phyloP scores from a whole-genome alignment of 37 sponge, comb jelly and placozoan species.

The Oopsacas minuta region DNA sequence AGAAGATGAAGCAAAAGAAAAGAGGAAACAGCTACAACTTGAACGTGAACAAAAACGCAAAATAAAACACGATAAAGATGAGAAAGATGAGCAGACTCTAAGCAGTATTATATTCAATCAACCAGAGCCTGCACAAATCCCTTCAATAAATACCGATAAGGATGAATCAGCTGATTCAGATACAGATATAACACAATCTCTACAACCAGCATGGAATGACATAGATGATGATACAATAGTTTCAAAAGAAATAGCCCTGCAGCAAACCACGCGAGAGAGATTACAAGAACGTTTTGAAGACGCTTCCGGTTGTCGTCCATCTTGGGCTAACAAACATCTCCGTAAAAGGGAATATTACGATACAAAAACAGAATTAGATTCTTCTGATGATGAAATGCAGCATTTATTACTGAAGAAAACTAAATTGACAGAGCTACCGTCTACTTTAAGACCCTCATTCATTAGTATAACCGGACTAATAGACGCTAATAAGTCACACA shows the following conservation, averaged over 20 bases:
- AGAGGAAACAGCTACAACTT: not conserved
- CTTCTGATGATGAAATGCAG: not conserved
- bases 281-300: constrained; percentile 3
- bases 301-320: not conserved
- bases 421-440: not conserved
- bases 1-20: not conserved
- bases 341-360: not conserved
- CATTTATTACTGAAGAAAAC: not conserved
- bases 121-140: not conserved
- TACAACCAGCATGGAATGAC: not conserved
- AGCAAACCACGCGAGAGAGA: not conserved
- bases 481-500: not conserved
- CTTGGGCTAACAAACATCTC: not conserved
- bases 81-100: not conserved
- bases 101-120: not conserved
- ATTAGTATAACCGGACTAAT: not conserved
- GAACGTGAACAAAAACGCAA: not conserved
- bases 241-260: not conserved
- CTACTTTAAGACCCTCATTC: not conserved
- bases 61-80: not conserved
- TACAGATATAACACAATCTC: not conserved
- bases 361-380: not conserved
- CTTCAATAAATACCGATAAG: not conserved
- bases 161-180: not conserved
- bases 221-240: not conserved